Percentiles rank a stretch among this genome's conserved stretches.
Conservation (phyloP, 2,113 vertebrate species). For the Sceloporus tristichus region DNA sequence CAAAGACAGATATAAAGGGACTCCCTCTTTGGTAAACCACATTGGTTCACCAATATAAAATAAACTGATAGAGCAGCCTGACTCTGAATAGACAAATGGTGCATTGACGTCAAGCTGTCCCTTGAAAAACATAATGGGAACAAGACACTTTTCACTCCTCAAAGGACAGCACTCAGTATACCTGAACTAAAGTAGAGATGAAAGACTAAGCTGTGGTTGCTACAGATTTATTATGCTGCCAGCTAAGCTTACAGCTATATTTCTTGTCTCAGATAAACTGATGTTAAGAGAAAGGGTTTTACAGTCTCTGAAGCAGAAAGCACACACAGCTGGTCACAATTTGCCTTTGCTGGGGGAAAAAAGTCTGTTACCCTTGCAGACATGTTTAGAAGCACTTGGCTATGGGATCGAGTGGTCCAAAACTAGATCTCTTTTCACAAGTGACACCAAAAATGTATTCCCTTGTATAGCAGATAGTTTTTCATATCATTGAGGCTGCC, state of each 20-base stretch:
- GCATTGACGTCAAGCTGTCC: background rate
- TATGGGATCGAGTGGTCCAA: background rate
- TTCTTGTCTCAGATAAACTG: background rate
- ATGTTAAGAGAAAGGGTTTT: background rate
- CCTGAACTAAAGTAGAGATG: background rate
- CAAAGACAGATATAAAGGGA: background rate
- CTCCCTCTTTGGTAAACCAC: background rate
- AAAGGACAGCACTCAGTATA: background rate
- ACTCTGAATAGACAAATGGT: background rate
- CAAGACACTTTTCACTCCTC: background rate
- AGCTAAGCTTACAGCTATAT: conserved; percentile 3
- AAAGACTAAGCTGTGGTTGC: background rate
- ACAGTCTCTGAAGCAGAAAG: background rate
- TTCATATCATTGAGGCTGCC: background rate
- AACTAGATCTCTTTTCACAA: background rate
- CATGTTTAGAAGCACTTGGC: background rate
- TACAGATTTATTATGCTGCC: conserved; percentile 1
- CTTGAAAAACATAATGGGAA: background rate
- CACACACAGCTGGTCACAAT: background rate
- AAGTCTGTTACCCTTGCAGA: background rate
- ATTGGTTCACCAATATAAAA: background rate
- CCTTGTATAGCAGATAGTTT: background rate
- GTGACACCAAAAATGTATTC: background rate
- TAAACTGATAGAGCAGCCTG: background rate
- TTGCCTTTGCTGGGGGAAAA: background rate